Conservation (phyloP, 2,113 vertebrate species). For the Mustelus asterias region DNA sequence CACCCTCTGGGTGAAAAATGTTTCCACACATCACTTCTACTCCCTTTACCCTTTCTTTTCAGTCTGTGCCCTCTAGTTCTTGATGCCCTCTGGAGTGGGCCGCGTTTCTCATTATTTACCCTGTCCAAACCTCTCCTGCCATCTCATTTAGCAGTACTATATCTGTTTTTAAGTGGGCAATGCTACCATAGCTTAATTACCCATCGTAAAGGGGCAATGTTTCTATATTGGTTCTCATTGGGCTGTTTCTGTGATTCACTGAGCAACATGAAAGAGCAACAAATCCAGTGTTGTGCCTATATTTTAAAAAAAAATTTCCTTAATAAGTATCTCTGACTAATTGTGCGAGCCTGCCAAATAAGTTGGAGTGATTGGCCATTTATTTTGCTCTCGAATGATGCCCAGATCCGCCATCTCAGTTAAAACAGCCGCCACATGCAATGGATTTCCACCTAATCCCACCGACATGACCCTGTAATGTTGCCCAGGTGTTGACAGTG, state of each 20-base stretch:
- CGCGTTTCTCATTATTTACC: too few relatives aligned
- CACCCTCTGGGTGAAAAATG: too few relatives aligned
- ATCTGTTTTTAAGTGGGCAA: background rate
- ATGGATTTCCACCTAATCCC: background rate
- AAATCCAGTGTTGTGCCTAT: background rate
- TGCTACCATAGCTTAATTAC: background rate
- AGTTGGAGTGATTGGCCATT: background rate
- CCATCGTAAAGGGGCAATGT: background rate
- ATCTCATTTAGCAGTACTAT: background rate
- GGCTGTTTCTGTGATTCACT: background rate
- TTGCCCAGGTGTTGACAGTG: background rate
- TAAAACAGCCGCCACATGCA: background rate
- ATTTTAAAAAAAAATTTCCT: background rate
- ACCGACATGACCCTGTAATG: background rate
- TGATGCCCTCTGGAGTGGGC: too few relatives aligned
- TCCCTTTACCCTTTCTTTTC: too few relatives aligned
- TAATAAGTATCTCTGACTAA: background rate
- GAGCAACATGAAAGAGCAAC: background rate
- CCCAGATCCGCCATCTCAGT: background rate
- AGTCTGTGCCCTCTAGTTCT: too few relatives aligned
- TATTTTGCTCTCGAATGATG: background rate
- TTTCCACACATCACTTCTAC: too few relatives aligned
- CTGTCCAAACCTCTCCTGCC: too few relatives aligned
- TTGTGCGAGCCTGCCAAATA: background rate
- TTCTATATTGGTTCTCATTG: background rate